Base-by-base conservation (phyloP, 2,888 invertebrate genomes). In the Lepeophtheirus nordmannii region DNA sequence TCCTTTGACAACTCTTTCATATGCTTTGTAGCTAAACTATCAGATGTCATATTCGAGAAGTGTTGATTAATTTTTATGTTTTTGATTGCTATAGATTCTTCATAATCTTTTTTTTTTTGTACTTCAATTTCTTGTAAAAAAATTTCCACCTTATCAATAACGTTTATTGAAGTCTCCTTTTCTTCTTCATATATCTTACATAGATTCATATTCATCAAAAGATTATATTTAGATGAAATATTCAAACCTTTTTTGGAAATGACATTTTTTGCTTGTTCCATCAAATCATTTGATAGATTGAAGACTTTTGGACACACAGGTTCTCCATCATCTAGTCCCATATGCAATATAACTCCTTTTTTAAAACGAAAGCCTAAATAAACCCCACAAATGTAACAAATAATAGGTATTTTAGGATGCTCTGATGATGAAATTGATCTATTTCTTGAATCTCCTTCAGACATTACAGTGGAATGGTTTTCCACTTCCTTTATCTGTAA, bases 261-360 rank as follows among this genome's bases (percentile, higher is more conserved):
- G 12, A 57, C n/a, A 57, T 30, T 30, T 7, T 30, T 30, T 30
- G 3, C 30, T 30, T 30, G 30, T 30, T 30, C 30, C 30, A 30
- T 5, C 30, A 30, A 30, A 30, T 30, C 30, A 30, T 58, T 58
- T 58, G 17, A 30, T 30, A 30, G 17, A 14, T 57, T 9, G 11
- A 65, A 17, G 11, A 58, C 65, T 23, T 65, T 40, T 23, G 65
- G 58, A 65, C 65, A 65, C 7, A 65, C 40, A 10, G 65, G 65
- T 10, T 65, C 65, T 30, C 65, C 65, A 65, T 65, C 65, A 11
- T 57, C 65, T 10, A 65, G 65, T 17, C 65, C 65, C 65, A 65
- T 65, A 17, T 65, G 65, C 57, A 65, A 14, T 10, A 65, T 58
- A 17, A 38, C 14, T 20, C 58, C 57, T 37, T 57, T 58, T 17